A percentile compares a stretch with the other conserved stretches of the same genome.
Conservation (phyloP, 2,113 vertebrate species). For the Xyliphius kryptos region DNA sequence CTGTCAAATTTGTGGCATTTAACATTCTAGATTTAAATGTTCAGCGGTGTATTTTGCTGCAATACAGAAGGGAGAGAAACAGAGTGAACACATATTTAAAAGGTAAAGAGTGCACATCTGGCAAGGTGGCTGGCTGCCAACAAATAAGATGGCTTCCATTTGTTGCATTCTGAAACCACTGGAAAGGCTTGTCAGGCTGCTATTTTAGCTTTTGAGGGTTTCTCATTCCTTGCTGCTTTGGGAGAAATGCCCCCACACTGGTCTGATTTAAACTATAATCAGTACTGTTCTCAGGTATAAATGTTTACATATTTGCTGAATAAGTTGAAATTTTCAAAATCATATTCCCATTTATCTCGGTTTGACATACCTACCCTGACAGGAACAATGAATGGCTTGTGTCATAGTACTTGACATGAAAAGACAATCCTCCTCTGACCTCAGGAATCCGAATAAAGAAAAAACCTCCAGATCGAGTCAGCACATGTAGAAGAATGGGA, state of each 20-base stretch:
- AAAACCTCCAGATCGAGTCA: slow-evolving; percentile 19
- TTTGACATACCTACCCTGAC: not conserved
- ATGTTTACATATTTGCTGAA: too few species aligned
- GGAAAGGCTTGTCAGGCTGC: slow-evolving; percentile 12
- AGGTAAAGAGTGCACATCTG: slow-evolving; percentile 41
- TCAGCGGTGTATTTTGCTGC: too few species aligned
- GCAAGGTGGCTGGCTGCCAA: slow-evolving; percentile 22
- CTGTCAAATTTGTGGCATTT: too few species aligned
- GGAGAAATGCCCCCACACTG: too few species aligned
- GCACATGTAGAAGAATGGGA: slow-evolving; percentile 18
- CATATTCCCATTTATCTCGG: not conserved
- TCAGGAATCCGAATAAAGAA: not conserved
- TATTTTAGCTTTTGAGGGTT: slow-evolving; percentile 24
- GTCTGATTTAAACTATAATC: too few species aligned
- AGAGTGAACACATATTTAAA: slow-evolving; percentile 49
- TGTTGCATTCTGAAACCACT: slow-evolving; percentile 26
- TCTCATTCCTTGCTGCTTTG: too few species aligned
- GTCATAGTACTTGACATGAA: slow-evolving; percentile 4
- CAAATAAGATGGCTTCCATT: slow-evolving; percentile 31
- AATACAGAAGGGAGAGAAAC: slow-evolving; percentile 30
- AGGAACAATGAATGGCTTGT: slow-evolving; percentile 2
- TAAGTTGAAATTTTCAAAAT: too few species aligned
- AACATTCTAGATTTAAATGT: too few species aligned
- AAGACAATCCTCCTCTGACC: not conserved
- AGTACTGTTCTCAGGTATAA: too few species aligned